A percentile compares a stretch with the other conserved stretches of the same genome.
Conservation (phyloP, 2,888 invertebrate species). For the Chironomus tentans region DNA sequence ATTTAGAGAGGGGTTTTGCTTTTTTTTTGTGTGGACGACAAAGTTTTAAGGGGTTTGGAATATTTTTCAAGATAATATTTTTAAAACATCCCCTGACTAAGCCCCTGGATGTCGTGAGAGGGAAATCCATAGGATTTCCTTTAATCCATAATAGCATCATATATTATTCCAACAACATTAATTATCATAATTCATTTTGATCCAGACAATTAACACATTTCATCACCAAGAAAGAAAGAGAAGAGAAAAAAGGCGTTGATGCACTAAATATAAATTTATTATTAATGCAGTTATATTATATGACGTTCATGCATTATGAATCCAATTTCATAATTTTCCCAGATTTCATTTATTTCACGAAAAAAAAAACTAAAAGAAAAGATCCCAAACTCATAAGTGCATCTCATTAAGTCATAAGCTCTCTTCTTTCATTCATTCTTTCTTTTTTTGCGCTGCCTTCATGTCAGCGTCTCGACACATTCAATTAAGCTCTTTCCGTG, state of each 20-base stretch:
- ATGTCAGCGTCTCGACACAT: neutral
- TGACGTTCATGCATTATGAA: neutral
- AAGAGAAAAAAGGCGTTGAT: neutral
- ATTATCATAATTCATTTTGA: too few relatives aligned
- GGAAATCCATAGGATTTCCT: too few relatives aligned
- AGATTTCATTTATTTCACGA: neutral
- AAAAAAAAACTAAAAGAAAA: neutral
- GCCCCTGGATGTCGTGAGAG: too few relatives aligned
- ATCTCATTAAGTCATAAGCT: neutral
- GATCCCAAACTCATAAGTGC: neutral
- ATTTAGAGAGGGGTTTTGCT: too few relatives aligned
- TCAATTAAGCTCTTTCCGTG: conserved; percentile 15
- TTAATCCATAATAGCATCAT: too few relatives aligned
- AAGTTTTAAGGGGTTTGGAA: too few relatives aligned
- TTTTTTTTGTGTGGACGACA: too few relatives aligned
- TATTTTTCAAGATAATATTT: too few relatives aligned
- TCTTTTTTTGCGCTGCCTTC: neutral
- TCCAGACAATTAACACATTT: too few relatives aligned
- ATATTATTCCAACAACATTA: too few relatives aligned
- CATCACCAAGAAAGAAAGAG: neutral
- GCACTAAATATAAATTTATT: neutral
- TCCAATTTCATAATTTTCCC: neutral
- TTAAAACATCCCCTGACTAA: too few relatives aligned
- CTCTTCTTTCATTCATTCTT: neutral
- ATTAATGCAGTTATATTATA: too few relatives aligned